phyloP scores from a whole-genome alignment of 35 echinoderm and acorn worm genomes.

The Ophioderma brevispina region DNA sequence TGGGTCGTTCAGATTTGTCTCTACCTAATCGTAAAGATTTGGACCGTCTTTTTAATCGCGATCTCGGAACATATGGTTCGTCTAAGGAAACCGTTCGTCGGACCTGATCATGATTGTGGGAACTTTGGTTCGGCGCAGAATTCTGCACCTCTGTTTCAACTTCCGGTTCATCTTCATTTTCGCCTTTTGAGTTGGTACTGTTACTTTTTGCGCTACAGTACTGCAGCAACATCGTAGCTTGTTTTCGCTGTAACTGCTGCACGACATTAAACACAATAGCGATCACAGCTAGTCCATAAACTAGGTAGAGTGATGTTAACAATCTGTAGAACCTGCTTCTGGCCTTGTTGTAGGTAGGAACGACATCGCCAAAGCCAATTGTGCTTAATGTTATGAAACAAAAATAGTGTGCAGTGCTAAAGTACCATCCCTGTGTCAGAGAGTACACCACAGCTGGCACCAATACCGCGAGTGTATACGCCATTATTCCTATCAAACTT shows the following conservation, averaged over 20 bases:
- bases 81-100: too few relatives aligned
- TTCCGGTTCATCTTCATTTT: too few relatives aligned
- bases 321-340: constrained; percentile 14
- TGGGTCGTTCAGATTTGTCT: too few relatives aligned
- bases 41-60: too few relatives aligned
- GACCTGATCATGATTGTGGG: too few relatives aligned
- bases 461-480: constrained; percentile 63
- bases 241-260: constrained; percentile 25
- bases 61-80: too few relatives aligned
- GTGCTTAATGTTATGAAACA: constrained; percentile 87
- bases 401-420: constrained; percentile 72
- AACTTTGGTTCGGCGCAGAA: too few relatives aligned
- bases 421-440: constrained; percentile 63
- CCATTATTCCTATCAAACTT: constrained; percentile 33
- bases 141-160: too few relatives aligned
- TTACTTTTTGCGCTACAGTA: neutral
- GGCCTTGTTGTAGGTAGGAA: neutral
- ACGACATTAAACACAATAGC: constrained; percentile 52
- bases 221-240: neutral
- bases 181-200: too few relatives aligned
- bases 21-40: too few relatives aligned
- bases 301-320: constrained; percentile 28
- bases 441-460: constrained; percentile 73
- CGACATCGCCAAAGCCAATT: constrained; percentile 94
- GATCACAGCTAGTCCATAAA: constrained; percentile 58